Base-by-base conservation (phyloP, 30 jellyfish, hydroid and myxozoan species). In the Nemopilema nomurai region DNA sequence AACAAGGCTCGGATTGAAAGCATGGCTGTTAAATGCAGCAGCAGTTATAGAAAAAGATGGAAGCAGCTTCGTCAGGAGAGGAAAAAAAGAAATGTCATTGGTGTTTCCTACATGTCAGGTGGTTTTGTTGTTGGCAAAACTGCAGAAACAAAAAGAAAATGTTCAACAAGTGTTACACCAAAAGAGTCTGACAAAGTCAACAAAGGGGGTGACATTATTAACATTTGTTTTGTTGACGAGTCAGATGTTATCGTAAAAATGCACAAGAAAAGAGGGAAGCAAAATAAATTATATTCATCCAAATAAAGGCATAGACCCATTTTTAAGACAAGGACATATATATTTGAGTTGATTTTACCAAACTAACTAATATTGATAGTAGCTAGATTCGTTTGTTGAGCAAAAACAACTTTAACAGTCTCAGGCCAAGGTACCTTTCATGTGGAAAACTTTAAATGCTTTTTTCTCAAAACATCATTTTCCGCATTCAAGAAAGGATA, bases 41-140 rank as follows among this genome's bases (percentile, higher is more conserved):
- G 73, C 27, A 63, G 30, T n/a, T 63, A 63, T 63, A 63, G 73
- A 25, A 63, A 63, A 63, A 63, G 73, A 63, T n/a, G 73, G 73
- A 63, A 63, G 30, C 73, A 19, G 73, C 73, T n/a, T 63, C 73
- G 73, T 63, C 73, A 63, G 30, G 73, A n/a, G 30, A 63, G 73
- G 30, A 63, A 63, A 25, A 63, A 63, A 63, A 63, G 30, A 25
- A 63, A 25, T 63, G 73, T 63, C 30, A 63, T 25, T 63, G 73
- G 73, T 63, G 73, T 63, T 63, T 63, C 73, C 27, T 25, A 63
- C 73, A 19, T 63, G 73, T 63, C 73, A 63, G 73, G 73, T 63
- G 73, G 73, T 19, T 63, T 63, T 63, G 73, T n/a, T 19, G 73
- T 63, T 63, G 73, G 73, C 30, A 63, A 63, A 63, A 25, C 30